These are phyloP conservation scores for Cylindroiulus punctatus DNA, from an alignment of 2,888 invertebrate genomes.

Conservation along the genomic window DNA sequence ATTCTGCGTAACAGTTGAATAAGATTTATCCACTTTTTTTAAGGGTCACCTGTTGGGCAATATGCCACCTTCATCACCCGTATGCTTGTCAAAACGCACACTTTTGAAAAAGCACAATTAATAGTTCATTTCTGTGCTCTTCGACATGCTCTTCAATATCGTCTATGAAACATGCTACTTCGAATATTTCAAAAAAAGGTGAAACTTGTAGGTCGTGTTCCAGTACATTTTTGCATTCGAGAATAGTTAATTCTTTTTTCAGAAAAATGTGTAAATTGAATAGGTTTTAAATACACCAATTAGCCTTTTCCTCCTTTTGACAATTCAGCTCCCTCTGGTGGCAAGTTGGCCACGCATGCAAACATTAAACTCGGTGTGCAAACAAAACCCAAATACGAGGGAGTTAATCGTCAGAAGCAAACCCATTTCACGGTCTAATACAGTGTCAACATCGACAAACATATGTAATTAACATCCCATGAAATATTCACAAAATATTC, in stretches of 20 bases:
- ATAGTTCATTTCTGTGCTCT: no score
- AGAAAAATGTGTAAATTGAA: neutral
- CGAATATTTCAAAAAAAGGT: no score
- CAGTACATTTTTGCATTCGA: neutral
- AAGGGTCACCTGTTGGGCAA: no score
- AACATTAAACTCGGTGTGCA: neutral
- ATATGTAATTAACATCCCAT: constrained; percentile 52
- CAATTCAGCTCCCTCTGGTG: constrained; percentile 24
- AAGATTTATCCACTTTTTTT: no score
- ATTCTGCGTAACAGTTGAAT: no score
- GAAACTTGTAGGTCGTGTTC: no score
- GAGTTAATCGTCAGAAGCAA: constrained; percentile 47
- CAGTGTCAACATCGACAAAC: constrained; percentile 45
- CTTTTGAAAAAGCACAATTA: no score
- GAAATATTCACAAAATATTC: constrained; percentile 50
- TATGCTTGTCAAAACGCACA: no score
- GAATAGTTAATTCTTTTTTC: no score
- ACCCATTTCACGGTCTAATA: constrained; percentile 51
- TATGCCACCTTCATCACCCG: no score
- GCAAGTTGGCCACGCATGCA: neutral
- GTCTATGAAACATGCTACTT: no score
- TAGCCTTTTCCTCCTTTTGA: neutral
- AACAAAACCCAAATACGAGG: constrained; percentile 17
- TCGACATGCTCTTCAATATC: no score
- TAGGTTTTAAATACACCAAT: neutral